Evolutionary conservation across 2,113 vertebrate species (phyloP).

Genomic region (Taxidea taxus): DNA sequence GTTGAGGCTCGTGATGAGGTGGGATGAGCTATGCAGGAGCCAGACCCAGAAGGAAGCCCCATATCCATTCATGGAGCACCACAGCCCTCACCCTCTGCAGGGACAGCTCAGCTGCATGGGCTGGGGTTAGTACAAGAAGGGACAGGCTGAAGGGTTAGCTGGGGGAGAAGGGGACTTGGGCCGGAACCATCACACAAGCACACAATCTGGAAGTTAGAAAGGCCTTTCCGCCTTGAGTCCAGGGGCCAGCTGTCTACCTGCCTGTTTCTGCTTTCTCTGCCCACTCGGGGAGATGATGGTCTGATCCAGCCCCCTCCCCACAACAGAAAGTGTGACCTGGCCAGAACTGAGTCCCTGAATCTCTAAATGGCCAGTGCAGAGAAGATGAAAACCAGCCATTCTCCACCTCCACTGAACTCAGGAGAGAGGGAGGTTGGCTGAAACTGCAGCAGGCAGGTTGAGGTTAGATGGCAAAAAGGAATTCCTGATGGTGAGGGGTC

Average conservation of each 20-base stretch:
- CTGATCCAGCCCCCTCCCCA: not conserved
- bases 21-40: conserved; percentile 24
- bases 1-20: not conserved
- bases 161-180: not conserved
- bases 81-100: not conserved
- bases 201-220: not conserved
- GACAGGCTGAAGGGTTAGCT: not conserved
- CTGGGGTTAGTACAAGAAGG: not conserved
- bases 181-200: not conserved
- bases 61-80: not conserved
- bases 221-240: conserved; percentile 5
- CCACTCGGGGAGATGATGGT: not conserved
- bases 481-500: conserved; percentile 43
- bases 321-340: not conserved
- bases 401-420: not conserved
- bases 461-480: conserved; percentile 26
- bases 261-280: not conserved
- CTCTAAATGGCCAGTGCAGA: not conserved
- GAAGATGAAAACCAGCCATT: not conserved
- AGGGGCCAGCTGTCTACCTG: not conserved
- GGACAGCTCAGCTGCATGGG: not conserved
- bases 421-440: not conserved
- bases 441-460: not conserved
- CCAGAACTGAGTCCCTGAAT: not conserved
- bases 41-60: not conserved